These are phyloP conservation scores for Uloborus diversus DNA, from an alignment of 1,140 invertebrate species.

Conservation along the genomic window DNA sequence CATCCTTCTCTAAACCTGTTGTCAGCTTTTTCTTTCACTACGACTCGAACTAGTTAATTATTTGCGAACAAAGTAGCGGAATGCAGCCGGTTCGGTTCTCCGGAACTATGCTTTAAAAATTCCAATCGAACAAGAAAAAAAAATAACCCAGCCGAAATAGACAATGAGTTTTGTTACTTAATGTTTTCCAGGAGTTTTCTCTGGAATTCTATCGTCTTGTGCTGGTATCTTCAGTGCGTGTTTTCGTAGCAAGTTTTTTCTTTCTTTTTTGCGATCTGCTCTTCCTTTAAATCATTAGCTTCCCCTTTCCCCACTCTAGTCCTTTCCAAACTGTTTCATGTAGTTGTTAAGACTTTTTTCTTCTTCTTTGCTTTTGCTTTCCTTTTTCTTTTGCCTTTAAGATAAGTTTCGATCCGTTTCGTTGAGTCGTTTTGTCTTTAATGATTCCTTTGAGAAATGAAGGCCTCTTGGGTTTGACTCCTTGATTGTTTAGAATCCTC, in stretches of 20 bases:
- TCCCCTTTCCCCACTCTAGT: background rate
- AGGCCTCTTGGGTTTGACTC: constrained; percentile 33
- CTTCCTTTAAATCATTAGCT: constrained; percentile 42
- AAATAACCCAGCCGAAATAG: background rate
- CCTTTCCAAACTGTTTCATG: constrained; percentile 40
- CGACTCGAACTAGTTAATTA: background rate
- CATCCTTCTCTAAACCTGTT: too few relatives aligned
- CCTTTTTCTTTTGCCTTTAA: constrained; percentile 13
- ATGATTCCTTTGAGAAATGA: constrained; percentile 49
- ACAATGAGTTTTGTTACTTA: background rate
- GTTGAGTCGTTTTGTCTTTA: constrained; percentile 43
- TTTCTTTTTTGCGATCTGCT: constrained; percentile 13
- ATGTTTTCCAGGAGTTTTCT: background rate
- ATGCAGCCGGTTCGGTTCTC: background rate
- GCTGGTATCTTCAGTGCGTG: background rate
- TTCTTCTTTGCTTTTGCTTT: background rate
- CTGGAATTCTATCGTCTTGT: background rate
- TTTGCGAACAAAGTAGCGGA: background rate
- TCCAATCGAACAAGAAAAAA: background rate
- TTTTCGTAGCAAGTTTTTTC: constrained; percentile 13
- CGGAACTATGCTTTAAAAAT: background rate
- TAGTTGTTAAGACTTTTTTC: constrained; percentile 35
- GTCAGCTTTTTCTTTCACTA: too few relatives aligned
- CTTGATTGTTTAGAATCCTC: constrained; percentile 14
- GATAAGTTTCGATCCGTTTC: constrained; percentile 40